Evolutionary conservation across 2,797 vertebrate species (phyloP), one percentile per base, ranked within the genome.

Genomic region (Valencia hispanica): DNA sequence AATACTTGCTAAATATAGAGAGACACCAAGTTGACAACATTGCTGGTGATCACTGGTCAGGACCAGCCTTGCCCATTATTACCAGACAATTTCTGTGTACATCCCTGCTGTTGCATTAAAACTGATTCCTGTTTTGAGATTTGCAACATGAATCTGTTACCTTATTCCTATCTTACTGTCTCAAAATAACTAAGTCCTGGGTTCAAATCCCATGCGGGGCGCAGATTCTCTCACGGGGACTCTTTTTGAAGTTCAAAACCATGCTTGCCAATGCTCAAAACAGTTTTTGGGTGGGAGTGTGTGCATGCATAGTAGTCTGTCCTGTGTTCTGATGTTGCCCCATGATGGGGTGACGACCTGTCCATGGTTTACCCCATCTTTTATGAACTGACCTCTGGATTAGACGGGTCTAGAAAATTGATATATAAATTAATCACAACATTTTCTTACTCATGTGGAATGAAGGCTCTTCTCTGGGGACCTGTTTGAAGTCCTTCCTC

Each of bases 401-500:
- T 17, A 27, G 27, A 12, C 2, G 14, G 39, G 39, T 43, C 41
- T 27, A 43, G 14, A 43, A 68, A 68, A 43, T 51, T 11, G 11
- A 47, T 47, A n/a, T 4, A 45, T 20, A 8, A 15, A 3, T 68
- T 43, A 63, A 0, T 32, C 20, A 7, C 36, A 55, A 57, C 39
- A 41, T 1, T 79, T 18, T 45, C 51, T 14, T 4, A 1, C n/a
- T 61, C 74, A 48, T 27, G 34, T 22, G 32, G 57, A 86, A 79
- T 5, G 75, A 68, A 71, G 27, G 41, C 20, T 50, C 61, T 2
- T 12, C 68, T 59, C 20, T 34, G 73, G 50, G 36, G 41, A 71
- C 69, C 50, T 25, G 55, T 47, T 25, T 48, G 2, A 36, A 5
- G 81, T 89, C 88, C 87, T 91, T 83, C 73, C 78, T 79, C 68